phyloP scores from a whole-genome alignment of 1,140 invertebrate genomes.

The Ectropis grisescens region DNA sequence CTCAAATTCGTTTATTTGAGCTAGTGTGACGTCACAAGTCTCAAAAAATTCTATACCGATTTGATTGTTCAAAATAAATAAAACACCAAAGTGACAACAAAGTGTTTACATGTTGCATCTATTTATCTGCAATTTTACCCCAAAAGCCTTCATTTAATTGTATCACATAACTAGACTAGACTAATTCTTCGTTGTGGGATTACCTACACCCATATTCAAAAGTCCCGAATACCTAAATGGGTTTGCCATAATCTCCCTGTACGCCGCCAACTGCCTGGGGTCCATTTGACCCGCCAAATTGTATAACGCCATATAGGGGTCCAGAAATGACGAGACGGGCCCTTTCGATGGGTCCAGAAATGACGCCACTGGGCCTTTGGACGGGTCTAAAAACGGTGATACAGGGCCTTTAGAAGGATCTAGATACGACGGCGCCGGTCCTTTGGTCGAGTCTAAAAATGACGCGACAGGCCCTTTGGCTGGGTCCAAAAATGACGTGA shows the following conservation, averaged over 20 bases:
- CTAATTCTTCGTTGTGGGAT: conserved; percentile 55
- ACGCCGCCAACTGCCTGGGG: conserved; percentile 38
- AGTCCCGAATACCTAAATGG: conserved; percentile 40
- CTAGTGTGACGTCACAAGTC: too few species aligned
- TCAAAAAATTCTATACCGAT: too few species aligned
- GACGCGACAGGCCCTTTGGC: conserved; percentile 19
- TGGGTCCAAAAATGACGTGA: too few species aligned
- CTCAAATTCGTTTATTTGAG: too few species aligned
- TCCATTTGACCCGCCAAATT: conserved; percentile 42
- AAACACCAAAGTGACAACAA: too few species aligned
- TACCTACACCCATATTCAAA: conserved; percentile 22
- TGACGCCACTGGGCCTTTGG: conserved; percentile 29
- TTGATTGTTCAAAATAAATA: too few species aligned
- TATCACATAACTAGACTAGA: too few species aligned
- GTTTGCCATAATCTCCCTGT: conserved; percentile 37
- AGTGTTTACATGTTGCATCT: too few species aligned
- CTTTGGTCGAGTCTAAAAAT: conserved; percentile 52
- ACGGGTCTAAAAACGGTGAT: conserved; percentile 12
- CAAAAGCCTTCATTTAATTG: too few species aligned
- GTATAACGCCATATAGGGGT: conserved; percentile 60
- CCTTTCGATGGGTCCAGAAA: conserved; percentile 39
- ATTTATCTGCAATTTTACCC: too few species aligned
- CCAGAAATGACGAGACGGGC: conserved; percentile 31
- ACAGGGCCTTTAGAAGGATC: conserved; percentile 17
- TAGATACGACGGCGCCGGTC: too few species aligned